Conservation (phyloP, 37 sponge, comb jelly and placozoan species). For the Dysidea cf. avara region DNA sequence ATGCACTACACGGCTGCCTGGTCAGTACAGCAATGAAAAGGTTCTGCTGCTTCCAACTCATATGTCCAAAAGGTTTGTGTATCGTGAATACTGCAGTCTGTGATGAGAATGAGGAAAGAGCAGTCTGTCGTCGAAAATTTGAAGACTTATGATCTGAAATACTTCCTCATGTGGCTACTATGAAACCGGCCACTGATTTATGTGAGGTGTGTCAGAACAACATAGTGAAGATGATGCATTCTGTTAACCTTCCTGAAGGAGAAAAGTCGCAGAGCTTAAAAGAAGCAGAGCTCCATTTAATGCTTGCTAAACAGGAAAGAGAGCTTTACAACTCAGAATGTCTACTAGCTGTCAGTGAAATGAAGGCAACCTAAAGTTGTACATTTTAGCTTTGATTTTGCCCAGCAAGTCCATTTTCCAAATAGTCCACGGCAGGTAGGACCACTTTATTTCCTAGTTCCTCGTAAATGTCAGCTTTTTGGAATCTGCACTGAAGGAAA, state of each 20-base stretch:
- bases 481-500: constrained; percentile 24
- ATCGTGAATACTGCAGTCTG: constrained; percentile 6
- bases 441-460: constrained; percentile 32
- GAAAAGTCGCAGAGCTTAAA: constrained; percentile 10
- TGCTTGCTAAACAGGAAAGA: constrained; percentile 15
- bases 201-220: constrained; percentile 6
- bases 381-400: constrained; percentile 22
- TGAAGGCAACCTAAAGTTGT: background rate
- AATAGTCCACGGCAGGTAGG: constrained; percentile 36
- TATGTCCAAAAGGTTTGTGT: constrained; percentile 15
- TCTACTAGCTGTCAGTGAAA: background rate
- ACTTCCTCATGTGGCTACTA: constrained; percentile 1
- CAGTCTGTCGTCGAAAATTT: constrained; percentile 17
- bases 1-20: constrained; percentile 23
- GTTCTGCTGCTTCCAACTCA: constrained; percentile 4
- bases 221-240: constrained; percentile 17
- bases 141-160: constrained; percentile 4
- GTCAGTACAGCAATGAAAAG: constrained; percentile 9
- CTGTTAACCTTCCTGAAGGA: constrained; percentile 19
- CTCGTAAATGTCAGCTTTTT: constrained; percentile 43
- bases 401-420: constrained; percentile 25
- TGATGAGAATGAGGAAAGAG: background rate
- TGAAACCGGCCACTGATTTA: constrained; percentile 25
- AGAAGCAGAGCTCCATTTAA: constrained; percentile 13
- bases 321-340: constrained; percentile 3